Conservation (phyloP, 2,888 invertebrate genomes). For the Scaeva pyrastri region DNA sequence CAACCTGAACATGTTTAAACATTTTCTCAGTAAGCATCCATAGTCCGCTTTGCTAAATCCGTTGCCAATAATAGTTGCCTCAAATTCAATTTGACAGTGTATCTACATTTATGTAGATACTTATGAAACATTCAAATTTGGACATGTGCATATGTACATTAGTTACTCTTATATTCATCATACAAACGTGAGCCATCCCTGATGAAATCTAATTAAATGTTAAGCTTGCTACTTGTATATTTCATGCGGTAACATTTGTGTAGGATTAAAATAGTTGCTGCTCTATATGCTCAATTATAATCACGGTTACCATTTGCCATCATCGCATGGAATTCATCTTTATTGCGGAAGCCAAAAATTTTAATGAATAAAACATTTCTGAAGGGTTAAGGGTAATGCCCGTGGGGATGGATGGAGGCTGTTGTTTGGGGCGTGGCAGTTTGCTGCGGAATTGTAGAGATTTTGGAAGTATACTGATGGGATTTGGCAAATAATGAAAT, state of each 20-base stretch:
- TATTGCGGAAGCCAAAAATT: constrained; percentile 14
- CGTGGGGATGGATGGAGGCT: not conserved
- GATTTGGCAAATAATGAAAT: constrained; percentile 65
- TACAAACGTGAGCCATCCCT: constrained; percentile 33
- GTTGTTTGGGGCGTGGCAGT: not conserved
- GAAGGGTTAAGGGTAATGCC: too few relatives aligned
- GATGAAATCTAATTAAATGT: constrained; percentile 71
- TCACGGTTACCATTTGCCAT: constrained; percentile 50
- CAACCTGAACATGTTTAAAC: too few relatives aligned
- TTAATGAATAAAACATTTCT: not conserved
- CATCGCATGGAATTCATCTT: constrained; percentile 29
- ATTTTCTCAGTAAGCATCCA: too few relatives aligned
- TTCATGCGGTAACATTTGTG: constrained; percentile 58
- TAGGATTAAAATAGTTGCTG: constrained; percentile 46
- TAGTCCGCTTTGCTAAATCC: too few relatives aligned
- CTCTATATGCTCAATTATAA: constrained; percentile 59
- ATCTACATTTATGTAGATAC: too few relatives aligned
- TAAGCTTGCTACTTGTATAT: constrained; percentile 49
- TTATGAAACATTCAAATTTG: too few relatives aligned
- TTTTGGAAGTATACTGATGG: not conserved
- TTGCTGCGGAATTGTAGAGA: not conserved
- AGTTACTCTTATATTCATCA: constrained; percentile 7
- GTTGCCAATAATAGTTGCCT: too few relatives aligned
- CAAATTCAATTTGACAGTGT: too few relatives aligned
- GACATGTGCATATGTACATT: not conserved